phyloP scores from a whole-genome alignment of 2,888 invertebrate species.

The Eilema griseolum region DNA sequence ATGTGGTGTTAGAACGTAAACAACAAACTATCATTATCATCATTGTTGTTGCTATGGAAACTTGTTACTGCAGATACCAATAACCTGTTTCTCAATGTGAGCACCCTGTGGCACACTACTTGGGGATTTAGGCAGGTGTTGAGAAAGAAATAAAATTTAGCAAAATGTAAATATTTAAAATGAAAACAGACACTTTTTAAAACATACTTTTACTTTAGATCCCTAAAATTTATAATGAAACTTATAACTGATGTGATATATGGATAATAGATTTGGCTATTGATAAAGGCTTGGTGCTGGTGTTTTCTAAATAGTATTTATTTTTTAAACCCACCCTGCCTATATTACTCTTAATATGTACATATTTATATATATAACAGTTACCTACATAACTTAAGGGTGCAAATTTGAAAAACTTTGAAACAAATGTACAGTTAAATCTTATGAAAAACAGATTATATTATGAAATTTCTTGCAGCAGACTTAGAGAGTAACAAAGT shows the following conservation, averaged over 20 bases:
- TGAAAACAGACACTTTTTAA: neutral
- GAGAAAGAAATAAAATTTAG: neutral
- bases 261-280: conserved; percentile 30
- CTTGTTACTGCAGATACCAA: no score
- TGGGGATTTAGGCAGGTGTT: neutral
- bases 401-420: no score
- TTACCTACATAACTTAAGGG: no score
- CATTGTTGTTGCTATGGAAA: no score
- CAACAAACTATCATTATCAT: no score
- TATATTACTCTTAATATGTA: neutral
- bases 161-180: neutral
- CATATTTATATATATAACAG: neutral
- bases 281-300: conserved; percentile 29
- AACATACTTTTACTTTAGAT: neutral
- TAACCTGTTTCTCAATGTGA: no score
- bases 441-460: no score
- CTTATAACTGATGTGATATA: conserved; percentile 27
- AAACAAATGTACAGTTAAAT: no score
- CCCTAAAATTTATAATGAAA: neutral
- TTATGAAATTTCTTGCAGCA: no score
- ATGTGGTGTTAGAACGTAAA: no score
- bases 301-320: conserved; percentile 32
- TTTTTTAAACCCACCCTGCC: neutral
- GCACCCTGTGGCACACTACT: no score
- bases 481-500: no score